phyloP scores from a whole-genome alignment of 1,140 invertebrate species.

The Caenorhabditis tropicalis region DNA sequence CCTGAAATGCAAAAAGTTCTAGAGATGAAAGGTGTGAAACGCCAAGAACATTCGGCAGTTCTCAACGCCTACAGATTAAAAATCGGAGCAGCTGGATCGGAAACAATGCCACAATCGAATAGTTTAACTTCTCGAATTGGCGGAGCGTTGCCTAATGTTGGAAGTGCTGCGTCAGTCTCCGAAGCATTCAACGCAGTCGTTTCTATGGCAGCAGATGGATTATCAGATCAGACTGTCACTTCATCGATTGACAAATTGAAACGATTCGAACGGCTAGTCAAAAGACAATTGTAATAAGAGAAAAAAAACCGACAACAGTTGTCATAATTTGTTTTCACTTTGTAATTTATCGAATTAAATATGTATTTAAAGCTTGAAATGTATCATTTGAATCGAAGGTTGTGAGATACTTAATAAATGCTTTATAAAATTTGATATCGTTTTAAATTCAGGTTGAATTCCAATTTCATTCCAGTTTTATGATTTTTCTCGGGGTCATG shows the following conservation, averaged over 20 bases:
- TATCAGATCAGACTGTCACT: conserved; percentile 61
- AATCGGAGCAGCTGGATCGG: conserved; percentile 23
- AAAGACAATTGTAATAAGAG: conserved; percentile 54
- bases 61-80: conserved; percentile 60
- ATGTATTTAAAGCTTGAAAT: neutral
- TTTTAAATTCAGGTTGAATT: too few relatives aligned
- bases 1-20: conserved; percentile 93
- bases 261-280: conserved; percentile 70
- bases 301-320: too few relatives aligned
- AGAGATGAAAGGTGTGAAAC: conserved; percentile 84
- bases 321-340: neutral
- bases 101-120: neutral
- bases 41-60: conserved; percentile 63
- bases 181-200: conserved; percentile 57
- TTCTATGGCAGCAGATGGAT: conserved; percentile 65
- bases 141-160: conserved; percentile 14
- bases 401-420: too few relatives aligned
- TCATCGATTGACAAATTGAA: conserved; percentile 58
- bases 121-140: conserved; percentile 53
- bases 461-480: too few relatives aligned
- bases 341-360: neutral
- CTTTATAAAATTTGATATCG: too few relatives aligned
- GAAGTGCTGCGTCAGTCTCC: conserved; percentile 12
- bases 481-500: too few relatives aligned
- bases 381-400: too few relatives aligned